Conservation (phyloP, 2,888 invertebrate species). For the Hetaerina titia region DNA sequence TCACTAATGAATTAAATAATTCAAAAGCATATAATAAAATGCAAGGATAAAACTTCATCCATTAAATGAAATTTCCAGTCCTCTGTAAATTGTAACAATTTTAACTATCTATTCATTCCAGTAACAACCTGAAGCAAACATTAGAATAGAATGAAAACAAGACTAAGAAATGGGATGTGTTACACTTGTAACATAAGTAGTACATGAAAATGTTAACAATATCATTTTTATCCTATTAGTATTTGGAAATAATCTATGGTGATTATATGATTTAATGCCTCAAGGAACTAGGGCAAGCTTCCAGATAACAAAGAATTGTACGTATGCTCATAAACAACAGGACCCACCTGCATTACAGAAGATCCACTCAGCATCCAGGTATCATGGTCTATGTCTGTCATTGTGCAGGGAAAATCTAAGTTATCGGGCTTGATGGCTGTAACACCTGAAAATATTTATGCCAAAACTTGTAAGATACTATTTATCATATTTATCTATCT, state of each 20-base stretch:
- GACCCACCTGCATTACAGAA: constrained; percentile 86
- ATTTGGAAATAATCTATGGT: background rate
- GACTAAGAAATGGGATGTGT: background rate
- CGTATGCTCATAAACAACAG: background rate
- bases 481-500: background rate
- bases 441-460: constrained; percentile 81
- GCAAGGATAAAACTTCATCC: constrained; percentile 29
- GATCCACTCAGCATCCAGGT: constrained; percentile 96
- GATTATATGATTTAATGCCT: background rate
- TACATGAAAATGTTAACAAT: background rate
- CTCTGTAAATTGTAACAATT: background rate
- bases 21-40: constrained; percentile 40
- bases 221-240: background rate
- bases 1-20: constrained; percentile 28
- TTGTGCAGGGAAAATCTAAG: constrained; percentile 91
- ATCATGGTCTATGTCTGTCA: constrained; percentile 94
- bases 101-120: constrained; percentile 50
- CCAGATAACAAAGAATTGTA: background rate
- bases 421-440: constrained; percentile 95
- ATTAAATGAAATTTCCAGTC: background rate
- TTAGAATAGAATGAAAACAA: background rate
- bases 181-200: background rate
- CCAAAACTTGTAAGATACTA: background rate
- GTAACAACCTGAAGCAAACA: constrained; percentile 9
- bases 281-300: constrained; percentile 37